A percentile compares a stretch with the other conserved stretches of the same genome.
phyloP scores from a whole-genome alignment of 2,113 vertebrate genomes.

The Malurus melanocephalus region DNA sequence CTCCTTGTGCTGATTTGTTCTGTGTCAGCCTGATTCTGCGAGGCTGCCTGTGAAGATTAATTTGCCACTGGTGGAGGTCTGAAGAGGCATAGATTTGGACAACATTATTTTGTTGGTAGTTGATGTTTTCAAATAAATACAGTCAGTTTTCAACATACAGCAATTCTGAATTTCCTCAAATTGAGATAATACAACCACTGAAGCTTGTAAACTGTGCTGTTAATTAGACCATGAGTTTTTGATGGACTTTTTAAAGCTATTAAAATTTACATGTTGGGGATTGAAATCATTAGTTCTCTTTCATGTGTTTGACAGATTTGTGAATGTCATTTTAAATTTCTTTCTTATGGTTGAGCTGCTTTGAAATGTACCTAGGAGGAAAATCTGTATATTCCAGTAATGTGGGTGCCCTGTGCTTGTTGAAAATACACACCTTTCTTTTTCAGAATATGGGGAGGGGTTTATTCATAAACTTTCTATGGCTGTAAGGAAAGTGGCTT shows the following conservation, averaged over 20 bases:
- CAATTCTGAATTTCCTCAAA: conserved; percentile 23
- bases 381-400: neutral
- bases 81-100: neutral
- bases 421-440: neutral
- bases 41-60: neutral
- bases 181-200: conserved; percentile 5
- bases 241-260: conserved; percentile 39
- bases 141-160: neutral
- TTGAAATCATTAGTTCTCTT: conserved; percentile 48
- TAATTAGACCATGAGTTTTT: conserved; percentile 47
- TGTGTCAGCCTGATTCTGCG: accelerated
- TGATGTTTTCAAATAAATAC: conserved; percentile 18
- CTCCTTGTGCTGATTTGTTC: neutral
- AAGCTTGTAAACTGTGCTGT: conserved; percentile 33
- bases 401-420: neutral
- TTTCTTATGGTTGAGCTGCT: neutral
- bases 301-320: conserved; percentile 29
- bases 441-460: neutral
- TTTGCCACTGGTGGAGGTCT: neutral
- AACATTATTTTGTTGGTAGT: neutral
- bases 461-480: neutral
- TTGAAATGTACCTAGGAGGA: neutral
- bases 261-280: conserved; percentile 17
- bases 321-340: conserved; percentile 24
- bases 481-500: neutral